Conservation (phyloP, 2,888 invertebrate species). For the Spatulosminthurus flaviceps region DNA sequence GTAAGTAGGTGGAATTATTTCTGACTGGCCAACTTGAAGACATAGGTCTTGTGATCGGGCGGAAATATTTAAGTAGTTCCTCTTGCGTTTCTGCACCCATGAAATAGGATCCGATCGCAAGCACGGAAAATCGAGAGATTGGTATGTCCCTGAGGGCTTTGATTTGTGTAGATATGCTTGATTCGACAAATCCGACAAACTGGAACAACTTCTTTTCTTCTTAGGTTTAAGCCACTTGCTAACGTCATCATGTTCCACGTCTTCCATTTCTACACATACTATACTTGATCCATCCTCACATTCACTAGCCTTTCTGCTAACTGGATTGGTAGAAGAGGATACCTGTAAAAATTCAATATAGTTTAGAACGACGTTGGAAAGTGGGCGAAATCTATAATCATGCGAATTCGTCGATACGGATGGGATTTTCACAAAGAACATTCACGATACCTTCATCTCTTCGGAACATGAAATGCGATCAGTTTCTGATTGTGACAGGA, state of each 20-base stretch:
- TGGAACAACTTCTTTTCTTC: conserved; percentile 27
- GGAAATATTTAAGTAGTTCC: conserved; percentile 19
- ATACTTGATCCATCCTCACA: conserved; percentile 51
- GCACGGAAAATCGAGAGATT: conserved; percentile 57
- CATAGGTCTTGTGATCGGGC: conserved; percentile 25
- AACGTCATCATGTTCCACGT: conserved; percentile 44
- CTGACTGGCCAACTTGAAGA: conserved; percentile 40
- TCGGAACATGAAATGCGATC: background rate
- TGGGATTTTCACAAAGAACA: too few species aligned
- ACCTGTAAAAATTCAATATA: background rate
- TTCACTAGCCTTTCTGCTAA: conserved; percentile 1
- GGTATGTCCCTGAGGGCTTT: background rate
- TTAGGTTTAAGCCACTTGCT: conserved; percentile 57
- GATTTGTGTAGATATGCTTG: conserved; percentile 23
- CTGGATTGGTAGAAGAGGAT: background rate
- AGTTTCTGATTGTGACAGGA: conserved; percentile 44
- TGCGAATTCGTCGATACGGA: too few species aligned
- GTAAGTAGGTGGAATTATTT: conserved; percentile 57
- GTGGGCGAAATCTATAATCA: too few species aligned
- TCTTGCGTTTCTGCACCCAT: conserved; percentile 56
- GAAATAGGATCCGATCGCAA: conserved; percentile 52
- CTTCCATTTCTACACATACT: conserved; percentile 49
- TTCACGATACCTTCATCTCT: background rate
- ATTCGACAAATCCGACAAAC: background rate
- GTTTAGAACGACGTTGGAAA: too few species aligned